A percentile compares a stretch with the other conserved stretches of the same genome.
Evolutionary conservation across 2,113 vertebrate genomes (phyloP).

Genomic region (Circaetus cinerascens): DNA sequence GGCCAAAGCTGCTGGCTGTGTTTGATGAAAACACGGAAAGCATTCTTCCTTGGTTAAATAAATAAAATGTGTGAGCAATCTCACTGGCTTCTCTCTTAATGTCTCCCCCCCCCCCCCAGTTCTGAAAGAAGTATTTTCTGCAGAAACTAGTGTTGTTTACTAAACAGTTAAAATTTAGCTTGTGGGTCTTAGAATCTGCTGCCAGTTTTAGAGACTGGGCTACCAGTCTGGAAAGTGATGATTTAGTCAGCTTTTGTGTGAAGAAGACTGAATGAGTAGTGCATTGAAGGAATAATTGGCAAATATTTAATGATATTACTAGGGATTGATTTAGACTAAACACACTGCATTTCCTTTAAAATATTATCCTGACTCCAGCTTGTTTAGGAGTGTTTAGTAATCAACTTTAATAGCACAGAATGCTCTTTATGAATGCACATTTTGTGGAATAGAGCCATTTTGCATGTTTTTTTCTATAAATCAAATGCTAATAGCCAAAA

Average conservation of each 20-base stretch:
- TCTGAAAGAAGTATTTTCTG: not conserved
- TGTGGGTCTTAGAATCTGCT: not conserved
- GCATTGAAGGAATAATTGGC: not conserved
- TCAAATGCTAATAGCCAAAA: not conserved
- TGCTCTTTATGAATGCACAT: not conserved
- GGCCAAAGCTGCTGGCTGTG: not conserved
- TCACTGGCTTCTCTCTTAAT: not conserved
- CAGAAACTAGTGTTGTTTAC: not conserved
- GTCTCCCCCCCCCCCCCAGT: not conserved
- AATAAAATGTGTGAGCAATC: not conserved
- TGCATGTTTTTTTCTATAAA: not conserved
- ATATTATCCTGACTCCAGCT: not conserved
- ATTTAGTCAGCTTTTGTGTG: not conserved
- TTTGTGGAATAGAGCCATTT: not conserved
- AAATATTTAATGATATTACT: not conserved
- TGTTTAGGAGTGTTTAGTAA: not conserved
- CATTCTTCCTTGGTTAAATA: not conserved
- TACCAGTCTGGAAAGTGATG: not conserved
- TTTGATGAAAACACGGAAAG: not conserved
- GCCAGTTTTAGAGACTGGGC: not conserved
- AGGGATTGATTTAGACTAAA: not conserved
- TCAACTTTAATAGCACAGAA: not conserved
- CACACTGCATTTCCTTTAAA: not conserved
- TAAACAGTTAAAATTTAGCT: not conserved
- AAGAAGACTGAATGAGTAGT: not conserved